Base-by-base conservation (phyloP, 2,888 invertebrate genomes). In the Leptinotarsa haldemani region DNA sequence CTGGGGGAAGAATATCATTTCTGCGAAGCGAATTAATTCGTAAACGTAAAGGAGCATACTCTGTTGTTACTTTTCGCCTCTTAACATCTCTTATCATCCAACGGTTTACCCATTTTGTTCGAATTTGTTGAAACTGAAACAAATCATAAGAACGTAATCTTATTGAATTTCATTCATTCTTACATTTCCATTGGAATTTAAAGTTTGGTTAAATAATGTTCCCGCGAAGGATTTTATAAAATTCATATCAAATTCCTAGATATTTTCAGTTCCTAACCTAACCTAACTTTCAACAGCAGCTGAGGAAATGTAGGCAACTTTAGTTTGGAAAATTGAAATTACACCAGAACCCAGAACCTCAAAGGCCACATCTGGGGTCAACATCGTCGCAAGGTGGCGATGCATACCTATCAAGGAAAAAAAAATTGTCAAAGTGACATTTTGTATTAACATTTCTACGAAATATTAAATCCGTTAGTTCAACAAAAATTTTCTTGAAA, bases 81-180 rank as follows among this genome's bases (percentile, higher is more conserved):
- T 95, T 95, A 0, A 94, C 94, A 86, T 99, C 98, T 77, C 94
- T 90, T 65, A 93, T 90, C 95, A 97, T 97, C 83, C 91, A 90
- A 90, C 93, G 93, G 85, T 95, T 94, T 0, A 94, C 92, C 91
- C 94, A 97, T 89, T 94, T 93, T 63, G 91, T 90, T 52, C 94
- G 90, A 16, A 93, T 89, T 90, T 93, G 94, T 85, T 93, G 93
- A 69, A 91, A 87, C 94, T 94, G 81, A 69, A 88, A 85, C 74
- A 65, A 18, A 70, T 20, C 2, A 40, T 30, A n/a, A n/a, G 12
- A n/a, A 30, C 50, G 16, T 50, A 50, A 50, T 50, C 50, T 4
- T 50, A n/a, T 16, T 13, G 4, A 16, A 50, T 50, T 16, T 50
- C 0, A 50, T 15, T 50, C 3, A 50, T 15, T 65, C 65, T 50